Percentiles rank a stretch among this genome's conserved stretches.
Evolutionary conservation across 1,140 invertebrate genomes (phyloP).

Genomic region (Stratiolaelaps scimitus): DNA sequence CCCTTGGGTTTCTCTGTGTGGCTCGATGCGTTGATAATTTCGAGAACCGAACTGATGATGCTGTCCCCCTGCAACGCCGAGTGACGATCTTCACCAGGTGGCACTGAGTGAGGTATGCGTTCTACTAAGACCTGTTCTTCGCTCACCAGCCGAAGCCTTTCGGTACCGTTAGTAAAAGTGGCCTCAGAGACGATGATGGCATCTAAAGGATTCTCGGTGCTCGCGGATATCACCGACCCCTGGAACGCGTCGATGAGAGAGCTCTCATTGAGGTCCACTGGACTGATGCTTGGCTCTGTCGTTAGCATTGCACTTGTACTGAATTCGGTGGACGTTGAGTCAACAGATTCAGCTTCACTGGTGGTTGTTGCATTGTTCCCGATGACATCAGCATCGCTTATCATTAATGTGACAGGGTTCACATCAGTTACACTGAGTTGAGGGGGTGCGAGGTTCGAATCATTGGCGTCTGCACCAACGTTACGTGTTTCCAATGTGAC

Average conservation of each 20-base stretch:
- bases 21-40: conserved; percentile 23
- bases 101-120: conserved; percentile 1
- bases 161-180: neutral
- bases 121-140: conserved; percentile 17
- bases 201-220: neutral
- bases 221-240: neutral
- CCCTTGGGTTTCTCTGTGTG: too few relatives aligned
- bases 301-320: too few relatives aligned
- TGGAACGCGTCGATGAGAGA: conserved; percentile 1
- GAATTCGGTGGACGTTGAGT: too few relatives aligned
- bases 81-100: neutral
- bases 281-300: too few relatives aligned
- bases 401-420: too few relatives aligned
- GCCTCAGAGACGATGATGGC: neutral
- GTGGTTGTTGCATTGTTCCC: too few relatives aligned
- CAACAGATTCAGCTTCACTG: too few relatives aligned
- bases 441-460: too few relatives aligned
- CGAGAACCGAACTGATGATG: conserved; percentile 19
- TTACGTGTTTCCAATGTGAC: too few relatives aligned
- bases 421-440: too few relatives aligned
- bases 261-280: neutral
- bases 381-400: too few relatives aligned
- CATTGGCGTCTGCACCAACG: too few relatives aligned
- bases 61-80: conserved; percentile 6
- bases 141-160: neutral